Base-by-base conservation (phyloP, 2,888 invertebrate species). In the Meteorus colon region DNA sequence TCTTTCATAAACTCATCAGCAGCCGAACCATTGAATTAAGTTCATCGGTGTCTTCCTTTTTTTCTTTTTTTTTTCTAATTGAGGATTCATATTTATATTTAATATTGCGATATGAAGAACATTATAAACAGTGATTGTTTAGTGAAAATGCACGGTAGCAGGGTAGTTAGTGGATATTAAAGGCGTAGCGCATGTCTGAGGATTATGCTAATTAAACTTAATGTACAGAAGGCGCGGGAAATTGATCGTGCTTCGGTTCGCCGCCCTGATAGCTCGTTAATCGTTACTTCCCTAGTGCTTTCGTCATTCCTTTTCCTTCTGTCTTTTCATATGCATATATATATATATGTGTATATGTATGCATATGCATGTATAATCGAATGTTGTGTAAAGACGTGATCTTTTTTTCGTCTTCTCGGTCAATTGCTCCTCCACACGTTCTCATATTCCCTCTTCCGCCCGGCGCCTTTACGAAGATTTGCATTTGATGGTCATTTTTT, bases 201-300 rank as follows among this genome's bases (percentile, higher is more conserved):
- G 81, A 84, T 82, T 82, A 82, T 83, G 81, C 80, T 83, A 84
- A 85, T 85, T 81, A 81, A 83, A 82, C 80, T 81, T 81, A 81
- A 83, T 74, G 78, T 70, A 27, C 80, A 81, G 80, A 72, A 84
- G 82, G 80, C 76, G 77, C 75, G 80, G 75, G 78, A 83, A 81
- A 83, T 83, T 81, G 82, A 84, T 83, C 81, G 80, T 74, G 75
- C 75, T 77, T 69, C 66, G 75, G 72, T 75, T 77, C 65, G 74
- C 74, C 77, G 79, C 77, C 75, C 77, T 74, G 77, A 77, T 80
- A 77, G 78, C 77, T 80, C 73, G 79, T 82, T 82, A 82, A 80
- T 79, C 81, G 68, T 79, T 77, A 45, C 73, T 51, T 62, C 62
- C 68, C 31, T 63, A 12, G 12, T 14, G 37, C 48, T 62, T 60